These are phyloP conservation scores for Temnothorax nylanderi DNA, from an alignment of 1,140 invertebrate genomes.

Conservation along the genomic window DNA sequence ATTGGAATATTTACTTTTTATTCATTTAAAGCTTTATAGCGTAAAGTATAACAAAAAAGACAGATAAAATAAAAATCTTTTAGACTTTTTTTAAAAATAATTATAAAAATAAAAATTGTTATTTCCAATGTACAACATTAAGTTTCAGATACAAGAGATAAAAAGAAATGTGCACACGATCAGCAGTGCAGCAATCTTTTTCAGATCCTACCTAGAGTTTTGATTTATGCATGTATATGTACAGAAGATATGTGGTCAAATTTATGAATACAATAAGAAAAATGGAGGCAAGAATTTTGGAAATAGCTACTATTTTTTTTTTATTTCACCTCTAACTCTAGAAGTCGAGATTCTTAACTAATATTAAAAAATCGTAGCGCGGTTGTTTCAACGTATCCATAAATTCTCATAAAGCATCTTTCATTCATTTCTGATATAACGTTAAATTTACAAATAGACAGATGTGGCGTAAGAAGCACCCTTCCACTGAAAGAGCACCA, in stretches of 20 bases:
- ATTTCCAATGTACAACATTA: too few species aligned
- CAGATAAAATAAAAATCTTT: too few species aligned
- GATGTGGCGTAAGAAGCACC: slow-evolving; percentile 29
- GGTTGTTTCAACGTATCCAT: background rate
- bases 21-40: too few species aligned
- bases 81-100: too few species aligned
- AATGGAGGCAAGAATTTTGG: background rate
- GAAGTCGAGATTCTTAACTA: background rate
- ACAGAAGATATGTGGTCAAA: background rate
- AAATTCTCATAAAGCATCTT: slow-evolving; percentile 3
- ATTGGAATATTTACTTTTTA: too few species aligned
- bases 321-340: background rate
- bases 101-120: too few species aligned
- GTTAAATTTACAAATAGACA: slow-evolving; percentile 31
- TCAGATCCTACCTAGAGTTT: background rate
- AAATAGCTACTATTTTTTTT: background rate
- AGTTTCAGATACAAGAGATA: too few species aligned
- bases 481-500: slow-evolving; percentile 17
- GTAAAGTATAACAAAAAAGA: too few species aligned
- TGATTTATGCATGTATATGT: background rate
- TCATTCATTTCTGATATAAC: slow-evolving; percentile 4
- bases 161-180: too few species aligned
- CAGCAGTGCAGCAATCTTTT: too few species aligned
- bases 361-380: background rate
- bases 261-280: background rate